Evolutionary conservation across 2,797 vertebrate genomes (phyloP), one percentile per base, ranked within the genome.

Genomic region (Hirundo rustica): DNA sequence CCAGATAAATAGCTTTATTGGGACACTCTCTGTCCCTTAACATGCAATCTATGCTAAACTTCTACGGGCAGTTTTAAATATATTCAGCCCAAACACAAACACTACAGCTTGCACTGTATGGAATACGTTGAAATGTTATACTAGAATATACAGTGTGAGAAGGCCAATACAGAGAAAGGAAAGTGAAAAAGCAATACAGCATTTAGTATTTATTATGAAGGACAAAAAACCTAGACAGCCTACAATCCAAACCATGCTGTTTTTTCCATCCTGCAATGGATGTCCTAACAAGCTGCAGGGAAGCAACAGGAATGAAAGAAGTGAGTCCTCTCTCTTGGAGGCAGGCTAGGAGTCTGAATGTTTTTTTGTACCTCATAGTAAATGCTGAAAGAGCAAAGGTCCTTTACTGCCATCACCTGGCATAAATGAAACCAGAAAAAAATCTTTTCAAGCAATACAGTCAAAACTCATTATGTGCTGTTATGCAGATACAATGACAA

Each of bases 381-480:
- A 27, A 78, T 27, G 27, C 18, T 81, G 42, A 68, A 87, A 73
- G 70, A 96, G 66, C 77, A 96, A 97, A 97, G 89, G 91, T 95
- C 84, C 88, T 97, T 97, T 98, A 97, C 97, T 98, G 97, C 97
- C 97, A 96, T 97, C 97, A 95, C 71, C 97, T 97, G 97, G 97
- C 96, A 76, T 60, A 96, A 94, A 92, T 19, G 74, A 92, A 96
- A 88, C 29, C 14, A 89, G 68, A 64, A 94, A 95, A 93, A 71
- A 92, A 93, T 62, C 19, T 30, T 76, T 38, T 58, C 73, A 44
- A 78, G 32, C 21, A 86, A 34, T 65, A 45, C n/a, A 80, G 76
- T 71, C 58, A 74, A 75, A 91, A 77, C 40, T 23, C 29, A 36
- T 48, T 42, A 16, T 53, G 11, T 50, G 76, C 40, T 86, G 44